Evolutionary conservation across 2,888 invertebrate genomes (phyloP), one percentile per base, ranked within the genome.

Genomic region (Leptinotarsa peninsularis): DNA sequence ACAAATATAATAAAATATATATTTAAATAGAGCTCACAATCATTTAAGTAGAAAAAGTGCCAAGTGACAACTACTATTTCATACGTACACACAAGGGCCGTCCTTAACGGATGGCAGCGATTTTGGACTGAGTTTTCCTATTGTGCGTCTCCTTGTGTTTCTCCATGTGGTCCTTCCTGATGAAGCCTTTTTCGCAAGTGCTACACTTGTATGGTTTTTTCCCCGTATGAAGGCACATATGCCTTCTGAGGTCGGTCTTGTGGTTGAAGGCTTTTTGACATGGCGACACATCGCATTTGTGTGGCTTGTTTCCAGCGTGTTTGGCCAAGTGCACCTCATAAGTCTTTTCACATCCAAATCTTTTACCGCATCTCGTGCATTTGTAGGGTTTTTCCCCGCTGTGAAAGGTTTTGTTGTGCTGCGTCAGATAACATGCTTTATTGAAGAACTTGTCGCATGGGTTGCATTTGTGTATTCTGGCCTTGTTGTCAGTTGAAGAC

Each of bases 221-320:
- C 68, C 95, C 95, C n/a, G 94, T 94, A 87, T 96, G 96, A 82
- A 95, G 91, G 88, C 95, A 96, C 91, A 94, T 93, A 89, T 97
- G 96, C 79, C 96, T 91, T 78, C 95, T 91, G 83, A 96, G 90
- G 87, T 97, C 96, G 72, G 96, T 96, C 88, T 96, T 96, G 89
- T 96, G 96, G 86, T 96, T 96, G 88, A 96, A 97, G 84, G 95
- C 94, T 87, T 96, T 96, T 21, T 95, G 95, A 85, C 96, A 96
- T 77, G 92, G 90, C 76, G 43, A 2, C 3, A 43, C 43, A 43
- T 92, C 92, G 89, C 96, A 97, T 89, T 96, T 95, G 89, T 94
- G 94, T 17, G 96, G 95, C 86, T 96, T 96, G 79, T 95, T 94
- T 76, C 94, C 93, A 18, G 93, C 91, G 87, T 96, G 96, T 85